Evolutionary conservation across 1,140 invertebrate genomes (phyloP), one percentile per base, ranked within the genome.

Genomic region (Trachymyrmex septentrionalis): DNA sequence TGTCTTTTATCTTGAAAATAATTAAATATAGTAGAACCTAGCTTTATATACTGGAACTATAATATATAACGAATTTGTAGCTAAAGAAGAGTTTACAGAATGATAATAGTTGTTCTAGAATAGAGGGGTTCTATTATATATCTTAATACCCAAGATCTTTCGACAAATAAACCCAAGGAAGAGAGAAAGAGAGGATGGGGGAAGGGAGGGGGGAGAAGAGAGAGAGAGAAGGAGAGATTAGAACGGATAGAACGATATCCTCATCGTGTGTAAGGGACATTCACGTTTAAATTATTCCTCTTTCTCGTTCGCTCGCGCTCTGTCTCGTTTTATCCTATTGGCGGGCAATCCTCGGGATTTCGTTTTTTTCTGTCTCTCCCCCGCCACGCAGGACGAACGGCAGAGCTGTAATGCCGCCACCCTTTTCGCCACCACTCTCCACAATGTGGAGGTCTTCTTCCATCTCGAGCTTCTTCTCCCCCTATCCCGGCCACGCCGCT

Each of bases 371-470:
- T 27, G 30, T 81, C 72, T 85, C 77, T 84, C 21, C 63, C 66
- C 63, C 53, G 34, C 67, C 77, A 50, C 61, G 61, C 14, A 9
- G 21, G 21, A 75, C 84, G 27, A 21, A 55, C 84, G 66, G 55
- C n/a, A 55, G 61, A 57, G 10, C 59, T 12, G 72, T 89, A 85
- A 90, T 90, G 88, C 88, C 80, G 89, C 80, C 89, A 87, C 88
- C 89, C 86, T 86, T 89, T 90, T 64, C 86, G 77, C 88, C 88
- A 87, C 89, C 57, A 78, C 66, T 87, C 76, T 76, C 71, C 88
- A 64, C 57, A n/a, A 66, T 59, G 57, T 63, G 44, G 50, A 50
- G 72, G 53, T 88, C 88, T 82, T 86, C 85, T 87, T 85, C 55
- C 61, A 81, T 57, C 78, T 75, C 84, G 38, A 69, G 73, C 72